Base-by-base conservation (phyloP, 1,140 invertebrate species). In the Monochamus saltuarius region DNA sequence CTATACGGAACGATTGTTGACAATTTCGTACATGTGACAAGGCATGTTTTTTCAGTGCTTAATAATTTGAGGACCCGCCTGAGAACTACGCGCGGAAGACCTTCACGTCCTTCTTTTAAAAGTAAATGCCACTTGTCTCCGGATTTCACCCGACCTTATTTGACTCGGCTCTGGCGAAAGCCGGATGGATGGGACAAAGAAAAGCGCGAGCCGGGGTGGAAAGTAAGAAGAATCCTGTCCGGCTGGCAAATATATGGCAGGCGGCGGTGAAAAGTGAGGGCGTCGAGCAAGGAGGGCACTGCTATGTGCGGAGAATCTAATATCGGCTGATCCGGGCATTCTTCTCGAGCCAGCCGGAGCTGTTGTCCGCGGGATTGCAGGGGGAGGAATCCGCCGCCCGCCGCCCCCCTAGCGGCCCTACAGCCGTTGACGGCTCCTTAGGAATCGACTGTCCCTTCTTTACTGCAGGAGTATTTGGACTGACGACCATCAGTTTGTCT, bases 301-400 rank as follows among this genome's bases (percentile, higher is more conserved):
- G 53, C 53, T 56, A 56, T 45, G 53, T 45, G 64, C 56, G 47
- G 70, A 58, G 66, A 68, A 72, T 72, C 68, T 66, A 72, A 72
- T 72, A 72, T 72, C 68, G 61, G 64, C 60, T 65, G 66, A 68
- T 68, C 66, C 63, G 50, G 47, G 64, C 66, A 72, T 72, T 72
- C 70, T 68, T 68, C 66, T 64, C 66, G 66, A 66, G 62, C 65
- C 64, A 59, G 43, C 53, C 59, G 50, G 56, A 59, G 54, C 58
- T 66, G 59, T 64, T 70, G 70, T 72, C 68, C 70, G 64, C 63
- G 61, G 64, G 68, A 68, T 68, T 72, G 59, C 67, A 62, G 70
- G 62, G 61, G 53, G 40, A 62, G 65, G 69, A 71, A 69, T 71
- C 58, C 60, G 42, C 36, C 55, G 39, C 52, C 52, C 35, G n/a